A percentile compares a stretch with the other conserved stretches of the same genome.
phyloP scores from a whole-genome alignment of 2,888 invertebrate species.

The Vandiemenella viatica region DNA sequence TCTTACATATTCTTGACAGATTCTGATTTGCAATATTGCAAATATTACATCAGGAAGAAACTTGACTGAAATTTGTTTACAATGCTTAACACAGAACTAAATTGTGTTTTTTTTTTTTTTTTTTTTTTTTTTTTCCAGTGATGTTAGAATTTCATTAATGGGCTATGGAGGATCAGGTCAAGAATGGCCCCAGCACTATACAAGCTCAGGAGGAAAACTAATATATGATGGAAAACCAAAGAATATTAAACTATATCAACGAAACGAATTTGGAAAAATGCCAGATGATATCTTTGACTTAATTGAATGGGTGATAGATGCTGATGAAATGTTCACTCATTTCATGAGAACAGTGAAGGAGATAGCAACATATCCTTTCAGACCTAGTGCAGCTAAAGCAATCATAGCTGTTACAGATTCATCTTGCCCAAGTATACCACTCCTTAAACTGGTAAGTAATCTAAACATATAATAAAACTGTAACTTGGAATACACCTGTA shows the following conservation, averaged over 20 bases:
- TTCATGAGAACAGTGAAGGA: constrained; percentile 24
- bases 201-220: constrained; percentile 33
- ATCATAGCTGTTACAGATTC: constrained; percentile 49
- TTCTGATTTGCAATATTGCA: no score
- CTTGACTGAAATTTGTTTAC: no score
- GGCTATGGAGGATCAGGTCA: constrained; percentile 37
- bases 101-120: background rate
- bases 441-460: no score
- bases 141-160: constrained; percentile 41
- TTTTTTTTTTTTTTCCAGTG: constrained; percentile 27
- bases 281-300: background rate
- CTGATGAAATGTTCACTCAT: background rate
- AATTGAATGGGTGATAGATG: background rate
- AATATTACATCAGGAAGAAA: no score
- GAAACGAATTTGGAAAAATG: no score
- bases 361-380: constrained; percentile 52
- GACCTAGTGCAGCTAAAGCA: constrained; percentile 59
- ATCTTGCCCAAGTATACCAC: constrained; percentile 29
- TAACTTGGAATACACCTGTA: constrained; percentile 13
- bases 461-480: constrained; percentile 2
- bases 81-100: background rate
- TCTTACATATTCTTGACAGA: no score
- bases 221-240: constrained; percentile 37
- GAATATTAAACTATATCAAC: background rate
- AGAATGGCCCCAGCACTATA: constrained; percentile 41